phyloP scores from a whole-genome alignment of 2,113 vertebrate genomes.

The Prionailurus bengalensis region DNA sequence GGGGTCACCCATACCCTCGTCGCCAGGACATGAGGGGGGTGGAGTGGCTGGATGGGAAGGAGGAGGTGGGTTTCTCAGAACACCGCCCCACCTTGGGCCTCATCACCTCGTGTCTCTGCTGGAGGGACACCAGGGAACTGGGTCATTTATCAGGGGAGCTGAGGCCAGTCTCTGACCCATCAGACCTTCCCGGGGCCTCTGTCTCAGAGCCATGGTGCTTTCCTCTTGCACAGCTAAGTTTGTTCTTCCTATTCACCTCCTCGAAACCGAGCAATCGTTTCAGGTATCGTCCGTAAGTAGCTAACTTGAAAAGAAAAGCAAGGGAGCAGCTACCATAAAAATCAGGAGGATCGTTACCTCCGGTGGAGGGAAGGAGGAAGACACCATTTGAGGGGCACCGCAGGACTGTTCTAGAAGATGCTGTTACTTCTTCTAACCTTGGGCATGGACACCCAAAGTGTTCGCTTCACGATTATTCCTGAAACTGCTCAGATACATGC shows the following conservation, averaged over 20 bases:
- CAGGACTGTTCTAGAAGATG: neutral
- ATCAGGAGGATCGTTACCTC: fast-evolving
- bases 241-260: neutral
- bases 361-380: neutral
- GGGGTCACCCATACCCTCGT: fast-evolving
- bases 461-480: neutral
- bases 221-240: neutral
- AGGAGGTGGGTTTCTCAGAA: neutral
- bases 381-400: fast-evolving
- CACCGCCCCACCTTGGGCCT: neutral
- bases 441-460: too few species aligned
- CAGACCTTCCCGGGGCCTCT: neutral
- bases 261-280: neutral
- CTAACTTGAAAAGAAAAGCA: neutral
- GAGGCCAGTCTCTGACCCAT: neutral
- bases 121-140: neutral
- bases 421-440: neutral
- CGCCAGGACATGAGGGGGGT: neutral
- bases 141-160: neutral
- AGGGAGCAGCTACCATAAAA: too few species aligned
- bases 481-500: neutral
- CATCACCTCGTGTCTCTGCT: neutral
- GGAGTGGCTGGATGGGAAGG: neutral
- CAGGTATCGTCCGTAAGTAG: neutral
- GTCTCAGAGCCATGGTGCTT: neutral